phyloP scores from a whole-genome alignment of 2,888 invertebrate species.

The Drosophila nr. medialis region DNA sequence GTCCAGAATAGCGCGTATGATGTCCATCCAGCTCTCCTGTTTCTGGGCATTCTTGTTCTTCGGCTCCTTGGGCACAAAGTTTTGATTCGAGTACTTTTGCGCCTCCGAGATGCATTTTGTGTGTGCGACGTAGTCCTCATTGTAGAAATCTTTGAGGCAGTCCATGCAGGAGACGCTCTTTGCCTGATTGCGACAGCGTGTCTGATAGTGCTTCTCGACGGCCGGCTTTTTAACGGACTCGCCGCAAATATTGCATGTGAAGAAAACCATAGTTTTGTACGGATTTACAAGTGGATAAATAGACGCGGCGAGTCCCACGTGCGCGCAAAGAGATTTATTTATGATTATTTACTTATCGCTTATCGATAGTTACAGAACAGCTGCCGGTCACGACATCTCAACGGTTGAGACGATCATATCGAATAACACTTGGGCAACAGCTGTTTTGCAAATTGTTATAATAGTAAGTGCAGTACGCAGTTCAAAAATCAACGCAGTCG shows the following conservation, averaged over 20 bases:
- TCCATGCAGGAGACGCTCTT: slow-evolving; percentile 95
- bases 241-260: slow-evolving; percentile 96
- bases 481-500: not conserved
- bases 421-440: not conserved
- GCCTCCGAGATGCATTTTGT: slow-evolving; percentile 94
- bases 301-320: slow-evolving; percentile 38
- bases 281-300: slow-evolving; percentile 1
- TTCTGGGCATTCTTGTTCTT: slow-evolving; percentile 94
- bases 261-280: slow-evolving; percentile 92
- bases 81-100: slow-evolving; percentile 93
- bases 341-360: slow-evolving; percentile 13
- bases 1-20: slow-evolving; percentile 81
- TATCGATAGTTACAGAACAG: slow-evolving; percentile 22
- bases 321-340: slow-evolving; percentile 38
- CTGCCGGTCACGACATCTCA: not conserved
- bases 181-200: slow-evolving; percentile 88
- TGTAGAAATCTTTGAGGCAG: slow-evolving; percentile 95
- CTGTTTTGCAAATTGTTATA: not conserved
- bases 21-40: slow-evolving; percentile 91
- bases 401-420: slow-evolving; percentile 6
- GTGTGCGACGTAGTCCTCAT: slow-evolving; percentile 91
- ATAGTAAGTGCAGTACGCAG: not conserved
- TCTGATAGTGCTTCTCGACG: slow-evolving; percentile 94
- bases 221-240: slow-evolving; percentile 95
- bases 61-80: slow-evolving; percentile 88